A percentile compares a stretch with the other conserved stretches of the same genome.
These are phyloP conservation scores for Pseudachorutes palmiensis DNA, from an alignment of 1,140 invertebrate genomes.

Conservation along the genomic window DNA sequence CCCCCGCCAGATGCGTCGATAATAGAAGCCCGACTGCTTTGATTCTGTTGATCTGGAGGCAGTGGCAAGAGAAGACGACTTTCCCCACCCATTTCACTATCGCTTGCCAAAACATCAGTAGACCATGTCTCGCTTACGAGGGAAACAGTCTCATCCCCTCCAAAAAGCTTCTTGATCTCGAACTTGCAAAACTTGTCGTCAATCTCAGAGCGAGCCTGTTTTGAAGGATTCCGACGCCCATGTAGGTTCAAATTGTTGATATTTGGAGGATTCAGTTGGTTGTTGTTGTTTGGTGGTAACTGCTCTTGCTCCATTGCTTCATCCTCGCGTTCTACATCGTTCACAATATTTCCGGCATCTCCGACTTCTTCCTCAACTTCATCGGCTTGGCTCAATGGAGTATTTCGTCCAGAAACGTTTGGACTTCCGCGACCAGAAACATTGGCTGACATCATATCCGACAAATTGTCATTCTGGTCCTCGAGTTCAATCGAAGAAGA, in stretches of 20 bases:
- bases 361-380: constrained; percentile 22
- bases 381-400: constrained; percentile 52
- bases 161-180: constrained; percentile 62
- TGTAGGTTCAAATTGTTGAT: constrained; percentile 36
- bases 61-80: constrained; percentile 1
- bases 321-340: neutral
- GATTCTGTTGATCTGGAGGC: constrained; percentile 4
- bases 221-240: constrained; percentile 18
- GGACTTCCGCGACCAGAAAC: constrained; percentile 79
- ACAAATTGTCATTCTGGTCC: constrained; percentile 81
- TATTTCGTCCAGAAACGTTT: constrained; percentile 82
- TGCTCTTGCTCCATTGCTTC: neutral
- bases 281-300: neutral
- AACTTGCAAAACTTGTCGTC: constrained; percentile 99
- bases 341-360: constrained; percentile 39
- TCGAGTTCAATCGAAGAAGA: constrained; percentile 79
- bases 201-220: constrained; percentile 64
- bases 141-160: constrained; percentile 80
- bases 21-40: neutral
- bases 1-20: constrained; percentile 3
- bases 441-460: constrained; percentile 86
- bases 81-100: constrained; percentile 64
- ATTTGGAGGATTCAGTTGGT: constrained; percentile 31
- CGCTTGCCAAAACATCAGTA: constrained; percentile 88
- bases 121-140: constrained; percentile 96